These are phyloP conservation scores for Cettia cetti DNA, from an alignment of 2,113 vertebrate genomes.

Conservation along the genomic window DNA sequence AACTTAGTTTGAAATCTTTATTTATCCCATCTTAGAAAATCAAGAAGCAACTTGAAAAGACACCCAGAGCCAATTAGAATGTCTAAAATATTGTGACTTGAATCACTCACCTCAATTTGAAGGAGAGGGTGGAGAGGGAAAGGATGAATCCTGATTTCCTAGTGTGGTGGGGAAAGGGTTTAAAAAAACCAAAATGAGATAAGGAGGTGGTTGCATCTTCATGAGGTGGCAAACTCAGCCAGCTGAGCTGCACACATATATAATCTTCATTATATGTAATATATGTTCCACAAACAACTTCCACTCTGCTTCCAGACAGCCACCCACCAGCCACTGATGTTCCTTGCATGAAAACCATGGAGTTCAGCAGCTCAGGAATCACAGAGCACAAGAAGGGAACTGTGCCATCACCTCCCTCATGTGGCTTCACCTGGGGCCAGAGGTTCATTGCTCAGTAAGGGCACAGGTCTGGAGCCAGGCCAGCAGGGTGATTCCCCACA, in stretches of 20 bases:
- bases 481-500: not conserved
- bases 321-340: not conserved
- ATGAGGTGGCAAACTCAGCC: not conserved
- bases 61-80: not conserved
- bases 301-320: not conserved
- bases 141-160: not conserved
- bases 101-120: not conserved
- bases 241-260: not conserved
- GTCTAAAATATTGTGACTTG: not conserved
- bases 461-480: not conserved
- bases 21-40: not conserved
- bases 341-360: not conserved
- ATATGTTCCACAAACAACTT: slow-evolving; percentile 10
- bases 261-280: not conserved
- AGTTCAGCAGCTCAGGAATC: not conserved
- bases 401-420: not conserved
- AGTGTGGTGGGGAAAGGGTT: not conserved
- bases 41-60: not conserved
- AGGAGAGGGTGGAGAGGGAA: not conserved
- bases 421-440: not conserved
- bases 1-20: not conserved
- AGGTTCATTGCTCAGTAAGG: not conserved
- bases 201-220: not conserved
- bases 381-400: fast-evolving
- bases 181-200: not conserved